Percentiles rank a stretch among this genome's conserved stretches.
These are phyloP conservation scores for Macrocentrus cingulum DNA, from an alignment of 1,140 invertebrate species.

Conservation along the genomic window DNA sequence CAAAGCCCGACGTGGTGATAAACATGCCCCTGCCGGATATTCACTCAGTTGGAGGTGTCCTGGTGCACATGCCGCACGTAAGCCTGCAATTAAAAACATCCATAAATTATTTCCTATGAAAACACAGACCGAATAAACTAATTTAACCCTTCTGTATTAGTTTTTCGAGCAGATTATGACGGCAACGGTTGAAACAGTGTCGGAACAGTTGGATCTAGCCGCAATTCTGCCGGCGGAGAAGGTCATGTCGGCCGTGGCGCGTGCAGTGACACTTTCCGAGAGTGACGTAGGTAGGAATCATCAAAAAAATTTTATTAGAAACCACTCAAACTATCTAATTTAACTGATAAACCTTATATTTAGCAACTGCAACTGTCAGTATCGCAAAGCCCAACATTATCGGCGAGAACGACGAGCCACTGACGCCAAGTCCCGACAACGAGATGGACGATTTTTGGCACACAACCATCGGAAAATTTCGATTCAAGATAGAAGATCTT, in stretches of 20 bases:
- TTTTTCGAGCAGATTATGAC: constrained; percentile 81
- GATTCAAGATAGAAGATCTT: constrained; percentile 87
- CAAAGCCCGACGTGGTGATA: constrained; percentile 65
- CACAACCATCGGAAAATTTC: constrained; percentile 88
- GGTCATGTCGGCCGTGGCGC: constrained; percentile 77
- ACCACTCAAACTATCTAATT: too few relatives aligned
- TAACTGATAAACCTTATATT: too few relatives aligned
- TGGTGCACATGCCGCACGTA: constrained; percentile 89
- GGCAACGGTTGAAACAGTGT: constrained; percentile 89
- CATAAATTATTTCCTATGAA: too few relatives aligned
- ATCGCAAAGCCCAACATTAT: constrained; percentile 69
- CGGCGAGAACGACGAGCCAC: constrained; percentile 69
- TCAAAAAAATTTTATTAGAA: too few relatives aligned
- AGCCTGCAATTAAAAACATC: constrained; percentile 53
- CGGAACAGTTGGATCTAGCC: constrained; percentile 81
- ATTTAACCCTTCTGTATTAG: constrained; percentile 56
- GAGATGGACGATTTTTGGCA: constrained; percentile 85
- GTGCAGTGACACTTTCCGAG: constrained; percentile 85
- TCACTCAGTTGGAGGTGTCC: constrained; percentile 77
- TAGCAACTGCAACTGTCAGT: constrained; percentile 66
- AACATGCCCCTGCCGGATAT: constrained; percentile 69
- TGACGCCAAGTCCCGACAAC: constrained; percentile 68
- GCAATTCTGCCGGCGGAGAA: constrained; percentile 81
- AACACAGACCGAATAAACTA: too few relatives aligned
- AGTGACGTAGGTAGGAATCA: constrained; percentile 77